A percentile compares a stretch with the other conserved stretches of the same genome.
Conservation (phyloP, 2,797 vertebrate species). For the Spondyliosoma cantharus region DNA sequence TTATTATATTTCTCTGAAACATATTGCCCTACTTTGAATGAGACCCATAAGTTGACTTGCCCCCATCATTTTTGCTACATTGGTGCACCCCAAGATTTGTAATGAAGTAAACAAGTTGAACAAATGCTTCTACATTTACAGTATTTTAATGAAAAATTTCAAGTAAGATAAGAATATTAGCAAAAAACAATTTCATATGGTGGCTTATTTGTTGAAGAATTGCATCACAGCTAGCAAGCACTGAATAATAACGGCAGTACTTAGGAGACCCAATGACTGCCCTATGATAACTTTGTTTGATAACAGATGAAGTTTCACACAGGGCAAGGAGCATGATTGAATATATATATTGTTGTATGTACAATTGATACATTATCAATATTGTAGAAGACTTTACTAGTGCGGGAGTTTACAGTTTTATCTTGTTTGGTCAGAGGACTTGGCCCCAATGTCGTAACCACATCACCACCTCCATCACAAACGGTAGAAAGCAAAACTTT, state of each 20-base stretch:
- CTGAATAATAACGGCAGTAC: conserved; percentile 1
- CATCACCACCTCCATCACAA: conserved; percentile 69
- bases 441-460: conserved; percentile 53
- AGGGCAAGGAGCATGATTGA: neutral
- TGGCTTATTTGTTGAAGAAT: neutral
- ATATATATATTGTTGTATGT: neutral
- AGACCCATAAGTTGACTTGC: neutral
- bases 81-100: neutral
- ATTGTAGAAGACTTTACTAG: neutral
- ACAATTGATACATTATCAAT: conserved; percentile 18
- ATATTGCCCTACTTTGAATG: neutral
- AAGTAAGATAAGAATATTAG: too few species aligned
- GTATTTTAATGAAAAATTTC: neutral
- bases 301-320: conserved; percentile 11
- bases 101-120: neutral
- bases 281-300: conserved; percentile 13
- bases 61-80: neutral
- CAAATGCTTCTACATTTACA: neutral
- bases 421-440: conserved; percentile 51
- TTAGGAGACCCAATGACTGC: neutral
- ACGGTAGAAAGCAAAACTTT: conserved; percentile 68
- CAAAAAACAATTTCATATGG: neutral
- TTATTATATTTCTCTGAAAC: conserved; percentile 4
- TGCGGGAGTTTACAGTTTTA: conserved; percentile 22
- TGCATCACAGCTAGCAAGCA: neutral